phyloP scores from a whole-genome alignment of 2,113 vertebrate genomes.

The Hypocryptadius cinnamomeus region DNA sequence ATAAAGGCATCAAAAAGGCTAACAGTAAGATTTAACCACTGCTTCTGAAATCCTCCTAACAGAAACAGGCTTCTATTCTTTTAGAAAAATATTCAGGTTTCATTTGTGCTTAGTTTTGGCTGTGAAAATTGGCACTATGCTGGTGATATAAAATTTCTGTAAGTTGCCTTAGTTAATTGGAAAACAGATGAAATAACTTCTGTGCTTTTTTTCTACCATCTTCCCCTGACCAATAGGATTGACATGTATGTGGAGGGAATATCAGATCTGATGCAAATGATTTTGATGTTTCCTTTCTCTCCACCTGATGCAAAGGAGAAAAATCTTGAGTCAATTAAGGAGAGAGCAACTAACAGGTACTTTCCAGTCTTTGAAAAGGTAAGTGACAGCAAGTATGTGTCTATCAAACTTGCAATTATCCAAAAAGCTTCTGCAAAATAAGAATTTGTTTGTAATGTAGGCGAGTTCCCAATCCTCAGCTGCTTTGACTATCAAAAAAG shows the following conservation, averaged over 20 bases:
- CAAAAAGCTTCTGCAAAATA: neutral
- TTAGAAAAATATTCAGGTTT: neutral
- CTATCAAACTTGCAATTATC: neutral
- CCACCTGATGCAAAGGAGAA: conserved; percentile 57
- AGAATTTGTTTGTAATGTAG: neutral
- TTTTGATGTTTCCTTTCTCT: conserved; percentile 69
- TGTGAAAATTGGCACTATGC: neutral
- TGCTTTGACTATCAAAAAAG: neutral
- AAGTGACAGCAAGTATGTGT: neutral
- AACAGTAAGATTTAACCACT: neutral
- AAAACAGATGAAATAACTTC: neutral
- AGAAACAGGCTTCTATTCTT: neutral
- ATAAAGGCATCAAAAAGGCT: neutral
- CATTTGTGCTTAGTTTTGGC: neutral
- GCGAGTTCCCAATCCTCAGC: neutral
- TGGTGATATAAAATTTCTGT: neutral
- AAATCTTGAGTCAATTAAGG: conserved; percentile 65
- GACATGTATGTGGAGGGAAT: conserved; percentile 84
- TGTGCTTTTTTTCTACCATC: neutral
- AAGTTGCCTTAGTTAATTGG: neutral
- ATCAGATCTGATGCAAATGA: conserved; percentile 77
- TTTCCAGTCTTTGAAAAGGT: conserved; percentile 89
- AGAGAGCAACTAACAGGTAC: conserved; percentile 73
- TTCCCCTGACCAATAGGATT: conserved; percentile 64
- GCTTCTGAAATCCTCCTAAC: neutral